Evolutionary conservation across 2,888 invertebrate genomes (phyloP), one percentile per base, ranked within the genome.

Genomic region (Dryocosmus kuriphilus): DNA sequence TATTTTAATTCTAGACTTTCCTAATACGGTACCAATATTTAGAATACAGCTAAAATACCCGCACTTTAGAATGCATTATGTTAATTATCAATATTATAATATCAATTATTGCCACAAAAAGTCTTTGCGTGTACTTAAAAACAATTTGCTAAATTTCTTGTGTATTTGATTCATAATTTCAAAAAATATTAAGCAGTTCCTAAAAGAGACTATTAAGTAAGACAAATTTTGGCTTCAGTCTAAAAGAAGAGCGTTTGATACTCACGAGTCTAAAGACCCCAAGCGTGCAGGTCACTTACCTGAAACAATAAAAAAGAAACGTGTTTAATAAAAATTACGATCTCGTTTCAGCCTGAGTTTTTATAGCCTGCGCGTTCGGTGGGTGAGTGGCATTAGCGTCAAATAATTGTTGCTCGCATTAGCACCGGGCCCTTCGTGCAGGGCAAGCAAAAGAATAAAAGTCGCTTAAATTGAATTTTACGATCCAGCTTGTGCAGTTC

Each of bases 341-440:
- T 71, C 71, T 71, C 71, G 71, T 51, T 71, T 71, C 41, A 30
- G 41, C 30, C 19, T 19, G 46, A 24, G 71, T 71, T 71, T 71
- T 71, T 51, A 71, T 51, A 27, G 46, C 46, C 46, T 0, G 19
- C 27, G 19, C 27, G 27, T 46, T 7, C 46, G 22, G 27, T 30
- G 71, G 19, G 71, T 71, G 46, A 71, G 30, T 71, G 51, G 71
- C 71, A 71, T 71, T 71, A 71, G 71, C 30, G 46, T 46, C 27
- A 71, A 71, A 71, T 71, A 71, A 71, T 71, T 71, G 71, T 71
- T 71, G 71, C 19, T 16, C 46, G 51, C 46, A 71, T 51, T 46
- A 71, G 71, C 46, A 71, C 46, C 65, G 46, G 46, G 71, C 71
- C 71, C 51, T 71, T 67, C 41, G 46, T 46, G 46, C 9, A 67